A percentile compares a stretch with the other conserved stretches of the same genome.
Conservation (phyloP, 2,797 vertebrate species). For the Enteromius viviparus region DNA sequence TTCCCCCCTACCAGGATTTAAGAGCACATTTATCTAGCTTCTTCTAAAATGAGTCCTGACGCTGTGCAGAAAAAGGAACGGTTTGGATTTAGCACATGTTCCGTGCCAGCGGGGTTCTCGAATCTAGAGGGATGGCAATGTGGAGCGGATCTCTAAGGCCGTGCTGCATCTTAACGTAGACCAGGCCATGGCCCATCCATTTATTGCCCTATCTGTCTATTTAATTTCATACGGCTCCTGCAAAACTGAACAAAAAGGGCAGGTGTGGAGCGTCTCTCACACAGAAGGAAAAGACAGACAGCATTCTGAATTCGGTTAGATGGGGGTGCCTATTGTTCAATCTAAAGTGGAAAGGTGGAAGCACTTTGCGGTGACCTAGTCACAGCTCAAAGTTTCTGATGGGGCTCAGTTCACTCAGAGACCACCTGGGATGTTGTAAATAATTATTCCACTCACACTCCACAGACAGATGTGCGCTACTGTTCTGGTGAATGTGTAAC, state of each 20-base stretch:
- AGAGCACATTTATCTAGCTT: conserved; percentile 63
- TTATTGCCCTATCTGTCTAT: conserved; percentile 53
- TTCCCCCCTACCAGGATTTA: conserved; percentile 62
- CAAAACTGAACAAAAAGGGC: conserved; percentile 8
- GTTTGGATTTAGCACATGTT: conserved; percentile 56
- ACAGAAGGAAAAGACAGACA: conserved; percentile 33
- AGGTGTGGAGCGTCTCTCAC: conserved; percentile 29
- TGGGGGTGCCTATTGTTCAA: conserved; percentile 41
- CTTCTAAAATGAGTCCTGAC: conserved; percentile 49
- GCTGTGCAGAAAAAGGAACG: conserved; percentile 48
- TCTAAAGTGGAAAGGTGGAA: conserved; percentile 42
- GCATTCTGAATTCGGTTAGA: conserved; percentile 30
- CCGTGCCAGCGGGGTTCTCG: conserved; percentile 43
- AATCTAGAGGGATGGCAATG: conserved; percentile 36
- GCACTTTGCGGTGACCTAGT: conserved; percentile 49
- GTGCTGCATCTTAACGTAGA: conserved; percentile 39
- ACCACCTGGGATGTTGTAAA: conserved; percentile 43
- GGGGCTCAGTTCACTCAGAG: conserved; percentile 22
- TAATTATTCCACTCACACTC: conserved; percentile 28
- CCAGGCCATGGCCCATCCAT: conserved; percentile 47
- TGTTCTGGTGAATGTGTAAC: conserved; percentile 38
- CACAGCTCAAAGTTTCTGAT: conserved; percentile 40
- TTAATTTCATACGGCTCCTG: conserved; percentile 41
- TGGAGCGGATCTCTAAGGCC: conserved; percentile 37
- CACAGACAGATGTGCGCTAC: conserved; percentile 52